phyloP scores from a whole-genome alignment of 2,888 invertebrate genomes.

The Vannuccia rotundouncinata region DNA sequence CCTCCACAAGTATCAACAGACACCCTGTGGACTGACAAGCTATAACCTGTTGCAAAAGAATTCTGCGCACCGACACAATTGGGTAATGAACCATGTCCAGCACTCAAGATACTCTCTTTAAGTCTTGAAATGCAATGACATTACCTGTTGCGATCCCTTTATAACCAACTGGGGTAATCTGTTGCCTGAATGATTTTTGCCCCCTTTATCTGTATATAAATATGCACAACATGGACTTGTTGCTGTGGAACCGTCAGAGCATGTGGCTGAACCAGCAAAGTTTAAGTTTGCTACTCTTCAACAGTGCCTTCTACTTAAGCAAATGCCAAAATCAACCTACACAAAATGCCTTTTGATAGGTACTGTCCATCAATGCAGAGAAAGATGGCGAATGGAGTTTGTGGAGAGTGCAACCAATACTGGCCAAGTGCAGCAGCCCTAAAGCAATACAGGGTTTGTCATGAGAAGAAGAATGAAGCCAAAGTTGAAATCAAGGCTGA shows the following conservation, averaged over 20 bases:
- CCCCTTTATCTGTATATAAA: neutral
- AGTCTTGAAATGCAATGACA: neutral
- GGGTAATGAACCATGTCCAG: neutral
- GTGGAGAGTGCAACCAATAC: constrained; percentile 22
- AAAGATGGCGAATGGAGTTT: constrained; percentile 23
- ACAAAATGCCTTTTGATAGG: constrained; percentile 19
- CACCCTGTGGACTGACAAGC: neutral
- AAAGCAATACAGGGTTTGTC: constrained; percentile 21
- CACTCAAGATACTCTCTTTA: neutral
- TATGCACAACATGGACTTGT: neutral
- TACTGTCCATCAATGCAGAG: constrained; percentile 21
- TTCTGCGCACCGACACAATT: neutral
- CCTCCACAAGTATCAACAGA: neutral
- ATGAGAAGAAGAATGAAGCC: constrained; percentile 17
- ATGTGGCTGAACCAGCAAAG: constrained; percentile 21
- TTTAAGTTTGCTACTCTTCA: constrained; percentile 19
- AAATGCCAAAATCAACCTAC: constrained; percentile 10
- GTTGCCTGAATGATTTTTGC: neutral
- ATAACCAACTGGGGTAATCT: neutral
- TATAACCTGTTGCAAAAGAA: neutral
- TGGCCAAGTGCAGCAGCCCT: constrained; percentile 17
- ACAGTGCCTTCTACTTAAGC: constrained; percentile 24
- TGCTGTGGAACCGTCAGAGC: neutral
- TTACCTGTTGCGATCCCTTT: neutral
- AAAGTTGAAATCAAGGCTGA: constrained; percentile 24